A percentile compares a stretch with the other conserved stretches of the same genome.
Conservation (phyloP, 2,797 vertebrate species). For the Pipistrellus nathusii region DNA sequence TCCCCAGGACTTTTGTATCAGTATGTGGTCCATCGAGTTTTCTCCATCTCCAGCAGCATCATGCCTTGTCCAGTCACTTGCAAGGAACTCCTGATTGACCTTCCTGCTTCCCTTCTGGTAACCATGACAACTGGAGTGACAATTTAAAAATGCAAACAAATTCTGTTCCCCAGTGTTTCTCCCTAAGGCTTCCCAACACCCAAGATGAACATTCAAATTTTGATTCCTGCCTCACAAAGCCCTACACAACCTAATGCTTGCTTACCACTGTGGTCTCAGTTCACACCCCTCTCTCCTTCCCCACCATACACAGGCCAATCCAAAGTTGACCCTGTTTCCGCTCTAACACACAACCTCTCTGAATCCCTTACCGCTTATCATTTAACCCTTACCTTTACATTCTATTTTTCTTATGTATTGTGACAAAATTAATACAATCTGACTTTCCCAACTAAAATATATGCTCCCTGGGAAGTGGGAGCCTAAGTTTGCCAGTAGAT, state of each 20-base stretch:
- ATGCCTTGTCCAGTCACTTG: rapidly evolving
- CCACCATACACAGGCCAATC: no score
- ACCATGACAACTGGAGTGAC: background rate
- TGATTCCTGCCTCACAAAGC: background rate
- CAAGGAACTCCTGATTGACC: background rate
- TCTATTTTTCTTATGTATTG: background rate
- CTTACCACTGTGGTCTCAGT: background rate
- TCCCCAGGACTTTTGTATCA: background rate
- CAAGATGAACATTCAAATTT: background rate
- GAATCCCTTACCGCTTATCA: background rate
- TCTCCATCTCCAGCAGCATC: background rate
- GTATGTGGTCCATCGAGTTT: no score
- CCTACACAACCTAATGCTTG: rapidly evolving
- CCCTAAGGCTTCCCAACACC: background rate
- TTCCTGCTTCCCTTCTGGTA: background rate
- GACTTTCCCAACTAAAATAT: background rate
- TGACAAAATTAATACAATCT: background rate
- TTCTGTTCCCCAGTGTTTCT: background rate
- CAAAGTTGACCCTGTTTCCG: background rate
- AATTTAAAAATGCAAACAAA: background rate
- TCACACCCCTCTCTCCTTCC: no score
- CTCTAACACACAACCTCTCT: background rate
- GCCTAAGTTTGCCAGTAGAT: rapidly evolving
- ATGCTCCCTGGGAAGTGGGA: background rate
- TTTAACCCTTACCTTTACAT: background rate